Evolutionary conservation across 2,888 invertebrate species (phyloP).

Genomic region (Netelia virgata): DNA sequence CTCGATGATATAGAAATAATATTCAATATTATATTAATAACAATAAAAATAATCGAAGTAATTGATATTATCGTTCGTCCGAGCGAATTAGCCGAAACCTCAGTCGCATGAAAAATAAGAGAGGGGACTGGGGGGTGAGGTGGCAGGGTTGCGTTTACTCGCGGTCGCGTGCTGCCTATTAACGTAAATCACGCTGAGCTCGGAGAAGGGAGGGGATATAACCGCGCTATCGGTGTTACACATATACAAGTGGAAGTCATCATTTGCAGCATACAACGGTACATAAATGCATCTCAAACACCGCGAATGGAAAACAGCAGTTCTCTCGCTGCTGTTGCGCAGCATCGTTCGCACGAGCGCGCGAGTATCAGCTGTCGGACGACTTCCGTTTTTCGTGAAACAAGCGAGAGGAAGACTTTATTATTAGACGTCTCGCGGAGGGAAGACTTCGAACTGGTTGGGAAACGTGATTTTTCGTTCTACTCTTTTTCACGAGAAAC

Average conservation of each 20-base stretch:
- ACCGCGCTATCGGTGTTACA: constrained; percentile 30
- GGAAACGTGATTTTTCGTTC: constrained; percentile 28
- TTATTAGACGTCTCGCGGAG: constrained; percentile 60
- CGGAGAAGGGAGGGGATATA: background rate
- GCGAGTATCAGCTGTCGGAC: constrained; percentile 73
- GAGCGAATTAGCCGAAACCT: background rate
- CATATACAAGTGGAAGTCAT: constrained; percentile 26
- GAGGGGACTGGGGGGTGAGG: constrained; percentile 32
- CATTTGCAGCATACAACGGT: constrained; percentile 54
- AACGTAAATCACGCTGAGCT: constrained; percentile 73
- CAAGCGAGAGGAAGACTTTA: constrained; percentile 60
- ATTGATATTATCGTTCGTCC: background rate
- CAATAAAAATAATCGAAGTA: background rate
- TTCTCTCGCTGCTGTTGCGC: constrained; percentile 47
- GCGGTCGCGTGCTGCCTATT: constrained; percentile 72
- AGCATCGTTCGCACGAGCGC: constrained; percentile 50
- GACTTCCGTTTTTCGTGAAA: constrained; percentile 72
- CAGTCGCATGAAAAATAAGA: constrained; percentile 10
- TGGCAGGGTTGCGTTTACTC: constrained; percentile 42
- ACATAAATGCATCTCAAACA: constrained; percentile 36
- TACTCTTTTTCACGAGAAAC: constrained; percentile 11
- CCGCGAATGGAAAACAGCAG: constrained; percentile 32
- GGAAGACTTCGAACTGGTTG: background rate
- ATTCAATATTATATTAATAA: too few species aligned
- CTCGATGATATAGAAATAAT: too few species aligned